Conservation (phyloP, 2,888 invertebrate species). For the Rhaphigaster nebulosa region DNA sequence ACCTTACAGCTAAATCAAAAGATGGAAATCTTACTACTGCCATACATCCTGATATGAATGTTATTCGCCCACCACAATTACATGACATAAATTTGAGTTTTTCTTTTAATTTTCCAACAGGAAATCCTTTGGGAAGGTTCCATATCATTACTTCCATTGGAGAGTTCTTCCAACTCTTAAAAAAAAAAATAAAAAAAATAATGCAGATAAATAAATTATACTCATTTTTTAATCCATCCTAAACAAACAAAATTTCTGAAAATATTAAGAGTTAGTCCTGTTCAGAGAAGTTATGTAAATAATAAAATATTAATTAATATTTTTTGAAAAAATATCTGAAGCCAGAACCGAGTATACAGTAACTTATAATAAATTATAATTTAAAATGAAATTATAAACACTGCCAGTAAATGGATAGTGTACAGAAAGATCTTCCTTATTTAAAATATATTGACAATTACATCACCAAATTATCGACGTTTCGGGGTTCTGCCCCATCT, state of each 20-base stretch:
- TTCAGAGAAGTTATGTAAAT: neutral
- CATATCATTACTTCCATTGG: constrained; percentile 75
- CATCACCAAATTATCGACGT: too few species aligned
- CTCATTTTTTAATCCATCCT: neutral
- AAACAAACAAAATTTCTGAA: neutral
- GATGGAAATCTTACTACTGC: constrained; percentile 81
- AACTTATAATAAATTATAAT: too few species aligned
- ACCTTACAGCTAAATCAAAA: constrained; percentile 81
- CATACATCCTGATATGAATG: constrained; percentile 74
- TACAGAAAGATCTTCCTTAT: too few species aligned
- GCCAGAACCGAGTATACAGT: neutral
- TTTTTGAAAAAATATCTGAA: neutral
- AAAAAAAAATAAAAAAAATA: neutral
- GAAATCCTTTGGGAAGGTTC: constrained; percentile 77
- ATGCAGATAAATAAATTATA: neutral
- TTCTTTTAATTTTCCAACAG: constrained; percentile 73
- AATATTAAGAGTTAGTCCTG: neutral
- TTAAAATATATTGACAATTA: too few species aligned
- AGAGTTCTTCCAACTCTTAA: constrained; percentile 44
- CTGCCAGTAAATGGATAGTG: too few species aligned
- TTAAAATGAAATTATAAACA: too few species aligned
- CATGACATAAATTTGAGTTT: constrained; percentile 80
- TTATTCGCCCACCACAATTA: constrained; percentile 85
- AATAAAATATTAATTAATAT: too few species aligned
- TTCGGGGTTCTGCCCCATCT: too few species aligned